Evolutionary conservation across 1,140 invertebrate species (phyloP).

Genomic region (Euura lappo): DNA sequence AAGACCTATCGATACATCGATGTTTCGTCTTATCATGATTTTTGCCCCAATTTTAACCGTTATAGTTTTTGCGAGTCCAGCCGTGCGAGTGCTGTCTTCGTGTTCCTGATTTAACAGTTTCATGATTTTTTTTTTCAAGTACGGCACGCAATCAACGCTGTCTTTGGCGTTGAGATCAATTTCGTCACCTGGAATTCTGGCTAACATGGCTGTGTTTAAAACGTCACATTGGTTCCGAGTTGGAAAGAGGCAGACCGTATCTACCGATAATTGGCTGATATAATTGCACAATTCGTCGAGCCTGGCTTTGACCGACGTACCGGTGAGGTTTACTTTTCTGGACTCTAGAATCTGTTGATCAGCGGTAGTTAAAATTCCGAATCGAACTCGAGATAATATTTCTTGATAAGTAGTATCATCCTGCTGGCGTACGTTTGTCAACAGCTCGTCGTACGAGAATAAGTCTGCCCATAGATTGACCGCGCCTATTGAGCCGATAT

Average conservation of each 20-base stretch:
- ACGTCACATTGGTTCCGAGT: slow-evolving; percentile 30
- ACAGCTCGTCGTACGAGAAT: neutral
- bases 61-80: slow-evolving; percentile 20
- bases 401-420: neutral
- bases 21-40: slow-evolving; percentile 47
- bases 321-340: too few relatives aligned
- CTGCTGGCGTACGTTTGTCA: neutral
- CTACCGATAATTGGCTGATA: neutral
- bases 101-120: neutral
- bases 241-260: slow-evolving; percentile 32
- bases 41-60: slow-evolving; percentile 39
- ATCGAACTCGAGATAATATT: neutral
- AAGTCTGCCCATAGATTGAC: slow-evolving; percentile 15
- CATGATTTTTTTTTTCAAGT: neutral
- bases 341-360: neutral
- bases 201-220: slow-evolving; percentile 33
- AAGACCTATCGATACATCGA: slow-evolving; percentile 43
- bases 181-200: neutral
- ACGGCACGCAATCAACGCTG: neutral
- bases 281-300: too few relatives aligned
- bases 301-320: too few relatives aligned
- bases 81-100: neutral
- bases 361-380: slow-evolving; percentile 1
- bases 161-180: neutral
- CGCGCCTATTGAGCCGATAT: slow-evolving; percentile 17